phyloP scores from a whole-genome alignment of 2,888 invertebrate genomes.

The Odontocolon sp. region DNA sequence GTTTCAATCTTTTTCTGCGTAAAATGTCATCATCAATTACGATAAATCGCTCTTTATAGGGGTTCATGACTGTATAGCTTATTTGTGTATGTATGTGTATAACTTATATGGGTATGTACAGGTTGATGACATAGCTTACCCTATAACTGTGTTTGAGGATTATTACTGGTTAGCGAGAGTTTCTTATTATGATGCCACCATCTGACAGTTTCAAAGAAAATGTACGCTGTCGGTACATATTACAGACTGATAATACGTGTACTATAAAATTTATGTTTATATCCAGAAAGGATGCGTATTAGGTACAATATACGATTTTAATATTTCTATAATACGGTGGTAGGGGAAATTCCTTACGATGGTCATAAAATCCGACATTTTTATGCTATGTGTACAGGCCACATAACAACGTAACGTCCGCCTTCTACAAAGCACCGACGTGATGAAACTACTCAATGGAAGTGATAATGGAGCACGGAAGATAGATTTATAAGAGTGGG shows the following conservation, averaged over 20 bases:
- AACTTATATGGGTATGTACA: too few species aligned
- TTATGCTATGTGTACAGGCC: background rate
- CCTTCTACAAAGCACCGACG: slow-evolving; percentile 25
- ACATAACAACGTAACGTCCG: background rate
- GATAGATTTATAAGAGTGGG: slow-evolving; percentile 50
- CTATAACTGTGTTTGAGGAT: too few species aligned
- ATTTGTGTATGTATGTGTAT: too few species aligned
- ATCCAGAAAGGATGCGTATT: background rate
- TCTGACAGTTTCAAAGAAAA: too few species aligned
- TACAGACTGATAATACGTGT: background rate
- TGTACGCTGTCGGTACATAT: too few species aligned
- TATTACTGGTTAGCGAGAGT: too few species aligned
- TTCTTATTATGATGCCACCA: too few species aligned
- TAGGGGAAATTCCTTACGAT: background rate
- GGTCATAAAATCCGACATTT: background rate
- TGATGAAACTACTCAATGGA: slow-evolving; percentile 43
- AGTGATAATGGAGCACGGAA: slow-evolving; percentile 16
- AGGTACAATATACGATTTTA: background rate
- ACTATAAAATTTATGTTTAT: background rate
- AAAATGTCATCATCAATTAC: too few species aligned
- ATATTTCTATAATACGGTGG: background rate
- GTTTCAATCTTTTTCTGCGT: too few species aligned
- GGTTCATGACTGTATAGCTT: too few species aligned
- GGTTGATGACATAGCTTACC: too few species aligned
- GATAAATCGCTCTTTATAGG: too few species aligned